Evolutionary conservation across 2,888 invertebrate species (phyloP), one percentile per base, ranked within the genome.

Genomic region (Nowickia ferox): DNA sequence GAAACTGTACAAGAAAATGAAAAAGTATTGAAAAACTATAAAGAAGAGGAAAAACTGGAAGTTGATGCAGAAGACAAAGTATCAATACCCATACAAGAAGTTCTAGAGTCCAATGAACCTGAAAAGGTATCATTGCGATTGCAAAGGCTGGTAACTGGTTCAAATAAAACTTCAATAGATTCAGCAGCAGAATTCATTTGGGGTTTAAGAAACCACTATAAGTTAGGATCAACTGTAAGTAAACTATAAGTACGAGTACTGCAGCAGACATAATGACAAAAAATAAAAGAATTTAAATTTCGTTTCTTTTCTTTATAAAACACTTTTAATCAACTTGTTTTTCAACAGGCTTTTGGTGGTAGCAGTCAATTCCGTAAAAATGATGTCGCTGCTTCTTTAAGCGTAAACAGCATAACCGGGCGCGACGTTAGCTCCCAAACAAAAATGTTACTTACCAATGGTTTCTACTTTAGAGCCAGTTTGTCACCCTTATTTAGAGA

Each of bases 391-490:
- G 94, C 94, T 0, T 94, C 94, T 11, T 91, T 95, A 66, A 95
- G 95, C 86, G 95, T 94, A 8, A 95, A 95, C 89, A 94, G 94
- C 48, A 94, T 95, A 65, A 94, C 94, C 55, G 94, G 94, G 66
- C 94, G 90, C 2, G 88, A 90, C 15, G 61, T 81, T 3, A 90
- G 88, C 17, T 88, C 90, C 61, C 90, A 90, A 78, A 95, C 96
- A 0, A 93, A 95, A 88, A 94, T 96, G 93, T 92, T 97, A 46
- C 93, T 97, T 66, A 95, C 96, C 88, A 97, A 96, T 89, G 96
- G 96, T 0, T 93, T 97, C 89, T 96, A 96, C 91, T 97, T 96
- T 93, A 96, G 96, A 87, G 96, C 96, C n/a, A 94, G 94, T 13
- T 97, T 97, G 97, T 94, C 95, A 84, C 93, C 94, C 40, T 93